These are phyloP conservation scores for Hiodon alosoides DNA, from an alignment of 2,113 vertebrate genomes.

Conservation along the genomic window DNA sequence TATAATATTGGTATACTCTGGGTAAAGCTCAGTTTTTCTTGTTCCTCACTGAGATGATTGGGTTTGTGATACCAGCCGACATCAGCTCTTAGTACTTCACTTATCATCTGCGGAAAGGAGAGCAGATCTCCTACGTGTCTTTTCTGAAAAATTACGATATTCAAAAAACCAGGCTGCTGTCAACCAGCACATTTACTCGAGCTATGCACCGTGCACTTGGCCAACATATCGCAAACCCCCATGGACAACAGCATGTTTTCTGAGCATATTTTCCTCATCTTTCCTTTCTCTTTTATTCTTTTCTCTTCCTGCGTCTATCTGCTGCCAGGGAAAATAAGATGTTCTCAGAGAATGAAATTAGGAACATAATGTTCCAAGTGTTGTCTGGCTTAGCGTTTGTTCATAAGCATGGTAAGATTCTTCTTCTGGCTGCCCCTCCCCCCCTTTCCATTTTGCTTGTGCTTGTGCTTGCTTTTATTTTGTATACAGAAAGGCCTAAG, in stretches of 20 bases:
- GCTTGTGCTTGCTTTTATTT: not conserved
- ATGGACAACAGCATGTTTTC: not conserved
- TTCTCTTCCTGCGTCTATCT: conserved; percentile 24
- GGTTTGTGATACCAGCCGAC: conserved; percentile 16
- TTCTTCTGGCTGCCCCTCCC: conserved; percentile 12
- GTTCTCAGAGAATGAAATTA: conserved; percentile 57
- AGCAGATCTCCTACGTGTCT: too few species aligned
- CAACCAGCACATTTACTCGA: not conserved
- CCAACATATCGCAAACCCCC: conserved; percentile 8
- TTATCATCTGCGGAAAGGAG: not conserved
- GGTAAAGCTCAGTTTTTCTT: conserved; percentile 14
- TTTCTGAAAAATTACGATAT: too few species aligned
- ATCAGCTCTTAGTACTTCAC: not conserved
- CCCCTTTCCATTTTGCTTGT: conserved; percentile 20
- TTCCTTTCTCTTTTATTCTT: conserved; percentile 13
- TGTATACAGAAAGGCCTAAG: not conserved
- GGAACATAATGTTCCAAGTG: conserved; percentile 31
- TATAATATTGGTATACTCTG: too few species aligned
- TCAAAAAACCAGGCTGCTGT: too few species aligned
- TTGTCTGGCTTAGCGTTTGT: conserved; percentile 65
- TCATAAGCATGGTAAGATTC: conserved; percentile 64
- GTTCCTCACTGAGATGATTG: conserved; percentile 10
- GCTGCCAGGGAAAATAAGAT: conserved; percentile 63
- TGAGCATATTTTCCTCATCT: conserved; percentile 16
- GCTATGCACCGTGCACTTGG: not conserved